phyloP scores from a whole-genome alignment of 2,113 vertebrate species.

The Chlorodrepanis virens region DNA sequence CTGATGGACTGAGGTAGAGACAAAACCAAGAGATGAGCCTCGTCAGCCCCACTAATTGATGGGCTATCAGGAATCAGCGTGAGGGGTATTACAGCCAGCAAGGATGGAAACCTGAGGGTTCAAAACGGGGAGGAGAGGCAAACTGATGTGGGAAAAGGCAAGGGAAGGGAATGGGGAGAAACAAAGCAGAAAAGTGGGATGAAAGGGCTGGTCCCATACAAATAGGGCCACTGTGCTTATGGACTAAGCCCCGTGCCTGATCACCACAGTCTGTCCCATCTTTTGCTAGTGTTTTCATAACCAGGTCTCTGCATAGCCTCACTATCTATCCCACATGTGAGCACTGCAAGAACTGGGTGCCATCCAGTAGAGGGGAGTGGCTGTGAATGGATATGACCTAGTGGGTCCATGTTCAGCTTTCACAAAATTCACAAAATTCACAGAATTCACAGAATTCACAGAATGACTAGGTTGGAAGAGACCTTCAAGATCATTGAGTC shows the following conservation, averaged over 20 bases:
- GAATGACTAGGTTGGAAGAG: too few relatives aligned
- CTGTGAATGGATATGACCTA: background rate
- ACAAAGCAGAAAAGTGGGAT: background rate
- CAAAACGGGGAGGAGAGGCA: rapidly evolving
- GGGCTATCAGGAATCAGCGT: background rate
- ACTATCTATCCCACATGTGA: rapidly evolving
- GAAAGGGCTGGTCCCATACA: too few relatives aligned
- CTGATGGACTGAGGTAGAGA: background rate
- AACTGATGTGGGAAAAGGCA: background rate
- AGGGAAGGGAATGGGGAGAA: background rate
- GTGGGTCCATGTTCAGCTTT: background rate
- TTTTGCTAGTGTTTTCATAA: background rate
- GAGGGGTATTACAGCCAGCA: background rate
- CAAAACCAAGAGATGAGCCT: background rate
- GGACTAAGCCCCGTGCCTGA: background rate
- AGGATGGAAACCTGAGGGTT: background rate
- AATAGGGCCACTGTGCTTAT: background rate
- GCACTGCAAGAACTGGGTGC: background rate
- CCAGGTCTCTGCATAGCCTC: background rate
- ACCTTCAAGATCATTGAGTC: too few relatives aligned
- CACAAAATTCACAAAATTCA: too few relatives aligned
- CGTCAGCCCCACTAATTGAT: background rate
- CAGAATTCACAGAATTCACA: too few relatives aligned
- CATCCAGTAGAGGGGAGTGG: rapidly evolving
- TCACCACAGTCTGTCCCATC: background rate